Evolutionary conservation across 2,797 vertebrate species (phyloP).

Genomic region (Buceros bicornis): DNA sequence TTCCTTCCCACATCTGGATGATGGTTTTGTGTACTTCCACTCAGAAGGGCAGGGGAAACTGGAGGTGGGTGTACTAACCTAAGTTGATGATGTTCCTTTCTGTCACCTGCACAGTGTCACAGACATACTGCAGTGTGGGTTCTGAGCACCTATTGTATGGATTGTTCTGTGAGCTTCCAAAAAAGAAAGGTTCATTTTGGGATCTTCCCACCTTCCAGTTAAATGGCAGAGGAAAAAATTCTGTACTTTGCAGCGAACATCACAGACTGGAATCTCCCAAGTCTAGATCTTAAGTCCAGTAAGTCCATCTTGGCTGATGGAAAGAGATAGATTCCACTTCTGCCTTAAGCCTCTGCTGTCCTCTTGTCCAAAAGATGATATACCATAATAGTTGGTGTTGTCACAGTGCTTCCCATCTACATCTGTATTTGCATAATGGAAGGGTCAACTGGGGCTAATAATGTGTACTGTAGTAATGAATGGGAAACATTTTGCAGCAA

Average conservation of each 20-base stretch:
- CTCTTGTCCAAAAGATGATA: neutral
- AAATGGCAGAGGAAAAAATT: neutral
- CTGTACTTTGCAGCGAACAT: neutral
- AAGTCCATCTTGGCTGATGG: neutral
- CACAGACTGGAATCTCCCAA: neutral
- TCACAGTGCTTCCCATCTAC: neutral
- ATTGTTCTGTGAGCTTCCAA: neutral
- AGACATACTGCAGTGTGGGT: neutral
- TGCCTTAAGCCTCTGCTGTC: neutral
- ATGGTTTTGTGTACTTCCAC: neutral
- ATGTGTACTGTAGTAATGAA: neutral
- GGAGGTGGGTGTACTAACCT: neutral
- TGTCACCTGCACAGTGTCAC: neutral
- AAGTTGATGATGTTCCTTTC: neutral
- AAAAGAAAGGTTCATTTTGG: neutral
- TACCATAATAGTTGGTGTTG: neutral
- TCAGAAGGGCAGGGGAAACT: neutral
- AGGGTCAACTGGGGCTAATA: neutral
- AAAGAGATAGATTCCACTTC: neutral
- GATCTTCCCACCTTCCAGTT: neutral
- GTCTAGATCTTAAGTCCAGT: neutral
- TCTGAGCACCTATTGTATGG: neutral
- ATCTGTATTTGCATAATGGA: neutral
- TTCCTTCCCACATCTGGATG: neutral
- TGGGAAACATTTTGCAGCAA: neutral